A percentile compares a stretch with the other conserved stretches of the same genome.
Conservation (phyloP, 2,888 invertebrate species). For the Taphrorychus bicolor region DNA sequence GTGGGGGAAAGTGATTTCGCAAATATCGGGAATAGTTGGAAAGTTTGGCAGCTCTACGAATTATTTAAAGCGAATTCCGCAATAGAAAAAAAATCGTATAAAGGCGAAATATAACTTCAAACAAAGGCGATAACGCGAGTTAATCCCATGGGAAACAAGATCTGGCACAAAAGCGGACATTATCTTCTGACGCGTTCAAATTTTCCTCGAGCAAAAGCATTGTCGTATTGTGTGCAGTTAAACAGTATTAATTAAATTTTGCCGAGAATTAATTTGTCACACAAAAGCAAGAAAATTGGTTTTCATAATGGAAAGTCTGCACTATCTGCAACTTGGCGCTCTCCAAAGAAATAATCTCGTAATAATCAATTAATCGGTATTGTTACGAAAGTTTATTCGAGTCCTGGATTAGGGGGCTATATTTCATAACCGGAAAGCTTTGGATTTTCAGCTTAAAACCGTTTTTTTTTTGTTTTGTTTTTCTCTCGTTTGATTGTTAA, state of each 20-base stretch:
- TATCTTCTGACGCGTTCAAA: constrained; percentile 21
- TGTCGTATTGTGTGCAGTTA: constrained; percentile 22
- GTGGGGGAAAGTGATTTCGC: background rate
- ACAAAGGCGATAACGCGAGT: background rate
- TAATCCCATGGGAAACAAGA: constrained; percentile 3
- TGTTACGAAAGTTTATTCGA: constrained; percentile 22
- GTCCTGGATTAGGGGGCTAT: constrained; percentile 25
- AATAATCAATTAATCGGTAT: constrained; percentile 34
- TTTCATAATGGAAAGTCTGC: constrained; percentile 31
- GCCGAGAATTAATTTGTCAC: constrained; percentile 37
- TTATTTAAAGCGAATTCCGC: background rate
- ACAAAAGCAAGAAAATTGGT: constrained; percentile 41
- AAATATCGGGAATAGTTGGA: background rate
- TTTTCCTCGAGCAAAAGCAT: constrained; percentile 15
- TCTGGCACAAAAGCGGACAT: constrained; percentile 13
- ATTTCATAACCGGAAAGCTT: constrained; percentile 13
- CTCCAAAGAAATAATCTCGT: constrained; percentile 28
- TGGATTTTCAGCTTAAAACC: background rate
- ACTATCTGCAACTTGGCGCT: constrained; percentile 24
- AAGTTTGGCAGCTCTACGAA: background rate
- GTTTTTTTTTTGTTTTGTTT: no score
- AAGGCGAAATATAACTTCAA: no score
- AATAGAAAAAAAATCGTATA: no score
- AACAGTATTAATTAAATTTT: constrained; percentile 40
- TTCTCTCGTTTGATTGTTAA: no score